These are phyloP conservation scores for Tyrannus savana DNA, from an alignment of 2,113 vertebrate genomes.

Conservation along the genomic window DNA sequence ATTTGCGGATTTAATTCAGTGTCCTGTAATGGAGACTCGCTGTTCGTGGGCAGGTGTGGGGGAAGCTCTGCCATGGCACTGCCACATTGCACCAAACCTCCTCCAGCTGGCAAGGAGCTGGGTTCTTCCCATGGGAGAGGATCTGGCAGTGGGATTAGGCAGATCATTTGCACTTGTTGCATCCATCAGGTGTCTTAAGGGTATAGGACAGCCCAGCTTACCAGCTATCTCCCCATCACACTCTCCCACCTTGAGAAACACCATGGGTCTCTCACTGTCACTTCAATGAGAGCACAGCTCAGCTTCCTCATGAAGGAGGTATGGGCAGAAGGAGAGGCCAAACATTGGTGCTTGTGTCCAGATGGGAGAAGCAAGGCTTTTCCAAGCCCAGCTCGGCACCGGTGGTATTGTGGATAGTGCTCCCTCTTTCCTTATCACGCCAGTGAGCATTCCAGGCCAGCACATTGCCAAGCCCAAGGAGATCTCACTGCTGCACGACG, in stretches of 20 bases:
- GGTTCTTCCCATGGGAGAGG: neutral
- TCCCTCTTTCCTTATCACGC: neutral
- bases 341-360: rapidly evolving
- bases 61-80: neutral
- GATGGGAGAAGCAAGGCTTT: neutral
- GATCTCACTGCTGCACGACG: neutral
- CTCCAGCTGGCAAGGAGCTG: rapidly evolving
- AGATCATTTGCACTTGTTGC: neutral
- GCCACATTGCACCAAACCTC: neutral
- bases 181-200: neutral
- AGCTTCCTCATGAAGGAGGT: neutral
- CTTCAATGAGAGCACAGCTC: rapidly evolving
- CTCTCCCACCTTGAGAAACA: rapidly evolving
- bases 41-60: rapidly evolving
- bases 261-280: rapidly evolving
- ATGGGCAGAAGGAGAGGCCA: neutral
- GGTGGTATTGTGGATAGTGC: neutral
- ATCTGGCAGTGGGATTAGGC: rapidly evolving
- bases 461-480: neutral
- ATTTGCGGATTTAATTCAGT: neutral
- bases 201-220: rapidly evolving
- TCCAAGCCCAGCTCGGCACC: neutral
- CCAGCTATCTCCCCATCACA: rapidly evolving
- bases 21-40: neutral
- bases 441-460: neutral